phyloP scores from a whole-genome alignment of 2,797 vertebrate genomes.

The Labeo calbasu region DNA sequence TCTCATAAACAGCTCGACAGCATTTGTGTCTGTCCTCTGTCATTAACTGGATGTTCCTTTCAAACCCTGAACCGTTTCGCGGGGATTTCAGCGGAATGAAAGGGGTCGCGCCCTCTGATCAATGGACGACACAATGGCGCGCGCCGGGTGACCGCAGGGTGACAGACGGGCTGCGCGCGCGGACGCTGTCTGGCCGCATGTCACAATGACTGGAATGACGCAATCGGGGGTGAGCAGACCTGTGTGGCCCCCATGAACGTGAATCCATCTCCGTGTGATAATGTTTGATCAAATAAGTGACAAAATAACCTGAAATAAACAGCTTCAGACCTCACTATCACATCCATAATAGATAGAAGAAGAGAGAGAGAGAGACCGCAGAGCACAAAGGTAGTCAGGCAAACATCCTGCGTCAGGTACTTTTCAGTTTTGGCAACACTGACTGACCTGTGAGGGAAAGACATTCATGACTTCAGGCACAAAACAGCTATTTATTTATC shows the following conservation, averaged over 20 bases:
- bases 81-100: background rate
- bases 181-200: background rate
- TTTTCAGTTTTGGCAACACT: conserved; percentile 3
- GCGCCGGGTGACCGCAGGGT: background rate
- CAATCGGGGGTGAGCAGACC: background rate
- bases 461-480: background rate
- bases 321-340: background rate
- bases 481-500: background rate
- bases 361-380: conserved; percentile 31
- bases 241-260: background rate
- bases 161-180: conserved; percentile 21
- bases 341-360: background rate
- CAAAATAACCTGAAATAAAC: background rate
- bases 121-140: conserved; percentile 29
- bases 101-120: conserved; percentile 22
- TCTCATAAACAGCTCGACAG: background rate
- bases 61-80: background rate
- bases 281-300: background rate
- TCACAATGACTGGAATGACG: conserved; percentile 1
- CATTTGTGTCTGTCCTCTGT: background rate
- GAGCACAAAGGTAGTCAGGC: background rate
- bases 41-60: background rate
- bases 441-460: background rate
- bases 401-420: background rate
- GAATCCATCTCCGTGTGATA: background rate